Evolutionary conservation across 2,797 vertebrate species (phyloP), one percentile per base, ranked within the genome.

Genomic region (Gorsachius magnificus): DNA sequence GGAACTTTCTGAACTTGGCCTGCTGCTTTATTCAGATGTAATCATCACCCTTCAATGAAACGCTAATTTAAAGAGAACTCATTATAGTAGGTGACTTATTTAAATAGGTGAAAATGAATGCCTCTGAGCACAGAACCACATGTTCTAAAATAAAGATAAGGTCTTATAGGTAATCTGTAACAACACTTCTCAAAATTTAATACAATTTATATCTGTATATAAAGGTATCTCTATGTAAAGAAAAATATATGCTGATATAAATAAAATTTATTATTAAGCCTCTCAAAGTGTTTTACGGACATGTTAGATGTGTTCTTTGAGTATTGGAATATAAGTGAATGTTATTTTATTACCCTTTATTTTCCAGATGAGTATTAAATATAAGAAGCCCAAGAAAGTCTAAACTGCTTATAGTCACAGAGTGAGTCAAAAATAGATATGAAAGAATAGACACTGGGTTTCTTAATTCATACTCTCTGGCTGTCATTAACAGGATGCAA

Each of bases 1-100:
- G 38, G 70, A 95, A 95, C 70, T 76, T 96, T 96, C 84, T 97
- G 89, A 98, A 97, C 90, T 94, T 87, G 36, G 51, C 68, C 65
- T 94, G 89, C 83, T 95, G 88, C n/a, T 95, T 97, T 91, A 95
- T 87, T 96, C 95, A 95, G 91, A 92, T 85, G 85, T 93, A 94
- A 95, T 97, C 90, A 97, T 89, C 56, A 92, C 38, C 81, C 64
- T 95, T 87, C 74, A 89, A 77, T 94, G 81, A 96, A 94, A 92
- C 24, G 65, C 58, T 94, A 83, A 94, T 94, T 97, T 96, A 89
- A 95, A 97, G 84, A 79, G 58, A 94, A 95, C 94, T 97, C 57
- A 85, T 96, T 96, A 86, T 31, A 79, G 77, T 92, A 83, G 58
- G 29, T 90, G 69, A 79, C 38, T 96, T 94, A 92, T 89, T 96